phyloP scores from a whole-genome alignment of 1,140 invertebrate genomes.

The Caenorhabditis brenneri region DNA sequence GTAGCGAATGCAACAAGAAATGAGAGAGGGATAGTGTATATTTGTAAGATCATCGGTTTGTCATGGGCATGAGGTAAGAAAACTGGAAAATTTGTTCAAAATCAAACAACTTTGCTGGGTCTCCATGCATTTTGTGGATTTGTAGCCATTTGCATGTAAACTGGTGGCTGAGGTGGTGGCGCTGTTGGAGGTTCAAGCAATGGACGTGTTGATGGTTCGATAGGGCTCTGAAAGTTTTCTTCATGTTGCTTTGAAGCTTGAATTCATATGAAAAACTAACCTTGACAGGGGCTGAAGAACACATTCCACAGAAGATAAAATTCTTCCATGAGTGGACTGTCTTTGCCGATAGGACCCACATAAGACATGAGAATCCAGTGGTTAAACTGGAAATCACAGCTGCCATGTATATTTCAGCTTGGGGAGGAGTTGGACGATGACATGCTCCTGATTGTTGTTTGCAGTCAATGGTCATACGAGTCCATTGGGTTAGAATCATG shows the following conservation, averaged over 20 bases:
- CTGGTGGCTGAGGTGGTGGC: conserved; percentile 53
- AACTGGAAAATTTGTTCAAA: neutral
- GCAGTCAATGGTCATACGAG: conserved; percentile 75
- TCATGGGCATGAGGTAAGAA: neutral
- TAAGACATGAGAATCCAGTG: conserved; percentile 75
- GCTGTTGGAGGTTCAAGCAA: conserved; percentile 48
- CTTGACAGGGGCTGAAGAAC: conserved; percentile 50
- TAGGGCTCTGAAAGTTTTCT: neutral
- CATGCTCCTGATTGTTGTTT: conserved; percentile 59
- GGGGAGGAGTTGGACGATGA: conserved; percentile 53
- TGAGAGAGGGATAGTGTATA: neutral
- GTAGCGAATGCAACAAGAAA: neutral
- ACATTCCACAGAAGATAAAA: conserved; percentile 62
- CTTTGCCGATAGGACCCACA: conserved; percentile 76
- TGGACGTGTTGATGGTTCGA: conserved; percentile 42
- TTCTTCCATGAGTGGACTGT: conserved; percentile 73
- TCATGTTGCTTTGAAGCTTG: neutral
- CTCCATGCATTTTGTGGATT: conserved; percentile 50
- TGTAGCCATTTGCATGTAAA: conserved; percentile 53
- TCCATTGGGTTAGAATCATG: conserved; percentile 75
- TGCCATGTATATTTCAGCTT: conserved; percentile 74
- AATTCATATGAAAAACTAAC: neutral
- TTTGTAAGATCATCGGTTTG: conserved; percentile 23
- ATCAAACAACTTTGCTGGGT: conserved; percentile 34
- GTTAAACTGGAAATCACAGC: conserved; percentile 75